Evolutionary conservation across 1,140 invertebrate genomes (phyloP), one percentile per base, ranked within the genome.

Genomic region (Parapsyche elsis): DNA sequence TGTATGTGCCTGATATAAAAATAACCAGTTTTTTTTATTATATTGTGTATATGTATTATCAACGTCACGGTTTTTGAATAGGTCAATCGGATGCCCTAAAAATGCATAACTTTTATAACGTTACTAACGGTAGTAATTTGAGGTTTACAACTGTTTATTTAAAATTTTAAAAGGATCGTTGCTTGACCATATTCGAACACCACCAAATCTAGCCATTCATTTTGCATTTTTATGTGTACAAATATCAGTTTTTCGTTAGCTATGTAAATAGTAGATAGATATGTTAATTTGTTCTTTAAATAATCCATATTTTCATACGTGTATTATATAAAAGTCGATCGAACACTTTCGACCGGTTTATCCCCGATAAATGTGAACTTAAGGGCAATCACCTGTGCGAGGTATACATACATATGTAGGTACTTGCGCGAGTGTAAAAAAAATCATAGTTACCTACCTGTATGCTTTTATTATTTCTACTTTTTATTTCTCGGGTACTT

Each of bases 291-390:
- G 30, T 38, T n/a, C n/a, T n/a, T 38, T 38, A 38, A 38, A 38
- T 7, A 38, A 4, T 38, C 4, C 16, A 53, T 53, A 53, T 53
- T 53, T 53, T 14, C 12, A 53, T 53, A 53, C 49, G 21, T 21
- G 59, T n/a, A 53, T 53, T 2, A 16, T 23, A 10, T 61, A 19
- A 23, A 61, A 61, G 59, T 61, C 21, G 14, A 61, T 61, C 59
- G 59, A 53, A 53, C 49, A 61, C 59, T 67, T 67, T 67, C 64
- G 21, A 67, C 24, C 24, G 64, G 64, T 26, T 67, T 26, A 67
- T 67, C 64, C 21, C 10, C 49, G 19, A 67, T 26, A 67, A 53
- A 53, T 16, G 49, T 53, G 49, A 53, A 53, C 49, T 53, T 38
- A 53, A 53, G 49, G 49, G 49, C 49, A 53, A 12, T 53, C 49